Evolutionary conservation across 2,797 vertebrate species (phyloP).

Genomic region (Scarus forsteni): DNA sequence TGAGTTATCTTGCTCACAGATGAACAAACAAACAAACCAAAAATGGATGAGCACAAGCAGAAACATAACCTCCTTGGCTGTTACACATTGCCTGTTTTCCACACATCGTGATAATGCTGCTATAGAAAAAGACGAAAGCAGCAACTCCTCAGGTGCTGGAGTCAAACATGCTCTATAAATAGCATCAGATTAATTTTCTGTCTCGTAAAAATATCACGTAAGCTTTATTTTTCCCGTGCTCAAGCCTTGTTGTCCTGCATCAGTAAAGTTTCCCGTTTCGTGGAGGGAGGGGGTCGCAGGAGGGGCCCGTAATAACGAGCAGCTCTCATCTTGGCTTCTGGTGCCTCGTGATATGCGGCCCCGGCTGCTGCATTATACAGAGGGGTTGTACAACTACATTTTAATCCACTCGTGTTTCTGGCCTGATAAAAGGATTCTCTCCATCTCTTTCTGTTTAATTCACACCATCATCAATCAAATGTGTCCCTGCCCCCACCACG

Average conservation of each 20-base stretch:
- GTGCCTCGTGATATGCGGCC: slow-evolving; percentile 77
- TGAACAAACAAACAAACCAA: no score
- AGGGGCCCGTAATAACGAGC: slow-evolving; percentile 64
- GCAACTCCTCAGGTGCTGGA: background rate
- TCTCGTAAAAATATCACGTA: background rate
- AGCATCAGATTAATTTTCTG: slow-evolving; percentile 21
- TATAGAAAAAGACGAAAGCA: background rate
- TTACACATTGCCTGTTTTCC: no score
- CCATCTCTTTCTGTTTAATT: slow-evolving; percentile 88
- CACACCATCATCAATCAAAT: slow-evolving; percentile 88
- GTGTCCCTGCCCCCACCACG: slow-evolving; percentile 60
- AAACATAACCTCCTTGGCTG: background rate
- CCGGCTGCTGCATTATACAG: slow-evolving; percentile 81
- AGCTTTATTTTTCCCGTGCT: slow-evolving; percentile 45
- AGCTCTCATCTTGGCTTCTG: slow-evolving; percentile 78
- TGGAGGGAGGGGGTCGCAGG: background rate
- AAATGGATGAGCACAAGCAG: no score
- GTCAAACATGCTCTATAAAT: background rate
- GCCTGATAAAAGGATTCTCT: slow-evolving; percentile 88
- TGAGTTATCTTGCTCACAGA: no score
- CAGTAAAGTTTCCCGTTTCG: slow-evolving; percentile 64
- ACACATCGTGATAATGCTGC: background rate
- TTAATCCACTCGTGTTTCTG: slow-evolving; percentile 88
- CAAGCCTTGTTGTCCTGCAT: slow-evolving; percentile 59
- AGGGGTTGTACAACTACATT: slow-evolving; percentile 87